Base-by-base conservation (phyloP, 2,888 invertebrate species). In the Mantis religiosa region DNA sequence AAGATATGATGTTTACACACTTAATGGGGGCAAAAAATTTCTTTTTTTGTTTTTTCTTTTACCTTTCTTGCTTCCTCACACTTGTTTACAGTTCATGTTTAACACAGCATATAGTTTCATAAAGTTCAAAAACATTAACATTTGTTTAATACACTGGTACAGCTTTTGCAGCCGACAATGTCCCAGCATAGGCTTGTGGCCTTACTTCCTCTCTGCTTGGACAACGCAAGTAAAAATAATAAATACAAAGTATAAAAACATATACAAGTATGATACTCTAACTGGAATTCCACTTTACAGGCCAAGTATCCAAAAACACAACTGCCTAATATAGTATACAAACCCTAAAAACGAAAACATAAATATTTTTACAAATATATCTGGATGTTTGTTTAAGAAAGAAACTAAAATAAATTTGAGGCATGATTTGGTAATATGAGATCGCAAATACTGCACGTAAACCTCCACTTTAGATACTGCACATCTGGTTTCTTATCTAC, bases 391-490 rank as follows among this genome's bases (percentile, higher is more conserved):
- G 84, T 82, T 85, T 71, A 34, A 85, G 84, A 88, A 88, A 84
- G 34, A 81, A 84, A 87, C 41, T 88, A 87, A 84, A 88, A 88
- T 34, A 88, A 89, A 89, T 27, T 71, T 88, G 88, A 88, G 89
- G 88, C 28, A 34, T 88, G 85, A 86, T 84, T 82, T 85, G 88
- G 88, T 88, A 88, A 82, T 82, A 83, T 89, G 89, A 89, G 89
- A 89, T 89, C 89, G 85, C 88, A 88, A 89, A 89, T 89, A 89
- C 89, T 89, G 89, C 83, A 88, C 81, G 82, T 86, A 85, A 25
- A 82, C 30, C 34, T 82, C 54, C n/a, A 82, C 28, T 87, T 7
- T n/a, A 30, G 87, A 41, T 82, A 82, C 87, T 41, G 27, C 87
- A 30, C 34, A 82, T 87, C 15, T 28, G 15, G 81, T 71, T 71